Evolutionary conservation across 2,888 invertebrate genomes (phyloP).

Genomic region (Nymphalis polychloros): DNA sequence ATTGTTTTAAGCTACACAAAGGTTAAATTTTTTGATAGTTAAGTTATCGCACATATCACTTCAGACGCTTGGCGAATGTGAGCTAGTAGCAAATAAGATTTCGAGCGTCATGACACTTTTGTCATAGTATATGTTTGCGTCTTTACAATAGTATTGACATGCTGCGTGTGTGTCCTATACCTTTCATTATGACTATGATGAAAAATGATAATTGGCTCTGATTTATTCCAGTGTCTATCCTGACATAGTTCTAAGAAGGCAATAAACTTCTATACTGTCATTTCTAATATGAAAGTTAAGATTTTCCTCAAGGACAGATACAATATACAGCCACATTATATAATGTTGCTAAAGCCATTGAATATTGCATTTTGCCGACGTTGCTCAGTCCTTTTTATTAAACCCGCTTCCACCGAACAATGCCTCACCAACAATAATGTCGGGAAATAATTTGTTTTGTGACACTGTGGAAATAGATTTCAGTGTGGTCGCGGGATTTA

Average conservation of each 20-base stretch:
- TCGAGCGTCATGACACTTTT: too few relatives aligned
- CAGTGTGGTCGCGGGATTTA: slow-evolving; percentile 6
- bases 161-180: too few relatives aligned
- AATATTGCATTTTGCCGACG: slow-evolving; percentile 55
- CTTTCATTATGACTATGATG: too few relatives aligned
- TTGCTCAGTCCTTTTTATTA: slow-evolving; percentile 56
- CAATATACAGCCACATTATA: slow-evolving; percentile 18
- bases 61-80: too few relatives aligned
- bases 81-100: too few relatives aligned
- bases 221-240: background rate
- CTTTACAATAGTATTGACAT: too few relatives aligned
- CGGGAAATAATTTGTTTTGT: slow-evolving; percentile 39
- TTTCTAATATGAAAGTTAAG: slow-evolving; percentile 13
- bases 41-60: too few relatives aligned
- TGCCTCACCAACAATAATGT: slow-evolving; percentile 46
- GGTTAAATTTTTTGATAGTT: too few relatives aligned
- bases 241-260: background rate
- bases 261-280: slow-evolving; percentile 2
- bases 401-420: slow-evolving; percentile 55
- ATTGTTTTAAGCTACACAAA: too few relatives aligned
- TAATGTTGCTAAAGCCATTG: slow-evolving; percentile 30
- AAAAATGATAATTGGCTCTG: background rate
- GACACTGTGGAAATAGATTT: slow-evolving; percentile 32
- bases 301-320: slow-evolving; percentile 17
- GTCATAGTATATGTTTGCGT: too few relatives aligned